Conservation (phyloP, 2,113 vertebrate species). For the Pelvicachromis taeniatus region DNA sequence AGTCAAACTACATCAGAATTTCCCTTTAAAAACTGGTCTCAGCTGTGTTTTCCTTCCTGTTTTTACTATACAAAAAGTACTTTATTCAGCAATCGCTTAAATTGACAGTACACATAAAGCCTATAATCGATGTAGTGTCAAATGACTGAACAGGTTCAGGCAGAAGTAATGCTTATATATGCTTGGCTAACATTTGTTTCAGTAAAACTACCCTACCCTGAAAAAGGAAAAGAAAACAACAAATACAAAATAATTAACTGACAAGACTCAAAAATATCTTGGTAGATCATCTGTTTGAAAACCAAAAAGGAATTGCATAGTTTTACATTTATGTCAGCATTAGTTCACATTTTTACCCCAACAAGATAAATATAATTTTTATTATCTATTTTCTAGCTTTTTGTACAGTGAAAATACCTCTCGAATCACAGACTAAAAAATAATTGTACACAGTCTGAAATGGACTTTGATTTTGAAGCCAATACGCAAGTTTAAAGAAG, state of each 20-base stretch:
- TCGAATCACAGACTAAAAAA: neutral
- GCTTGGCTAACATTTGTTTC: neutral
- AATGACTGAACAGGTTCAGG: neutral
- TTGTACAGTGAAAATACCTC: neutral
- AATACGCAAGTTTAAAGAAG: neutral
- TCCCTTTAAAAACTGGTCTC: neutral
- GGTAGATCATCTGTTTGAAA: neutral
- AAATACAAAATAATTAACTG: neutral
- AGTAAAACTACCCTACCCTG: neutral
- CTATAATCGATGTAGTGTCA: neutral
- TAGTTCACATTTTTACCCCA: neutral
- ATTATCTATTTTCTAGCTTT: neutral
- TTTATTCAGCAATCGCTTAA: neutral
- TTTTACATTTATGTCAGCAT: neutral
- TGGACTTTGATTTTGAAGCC: neutral
- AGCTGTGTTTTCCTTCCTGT: neutral
- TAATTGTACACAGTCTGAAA: neutral
- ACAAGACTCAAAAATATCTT: neutral
- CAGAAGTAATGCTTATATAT: neutral
- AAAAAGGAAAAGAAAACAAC: neutral
- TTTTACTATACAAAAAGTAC: neutral
- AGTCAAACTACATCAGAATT: neutral
- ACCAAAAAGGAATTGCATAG: neutral
- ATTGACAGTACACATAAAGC: neutral
- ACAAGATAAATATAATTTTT: neutral